Base-by-base conservation (phyloP, 1,140 invertebrate genomes). In the Polypedilum pembai region DNA sequence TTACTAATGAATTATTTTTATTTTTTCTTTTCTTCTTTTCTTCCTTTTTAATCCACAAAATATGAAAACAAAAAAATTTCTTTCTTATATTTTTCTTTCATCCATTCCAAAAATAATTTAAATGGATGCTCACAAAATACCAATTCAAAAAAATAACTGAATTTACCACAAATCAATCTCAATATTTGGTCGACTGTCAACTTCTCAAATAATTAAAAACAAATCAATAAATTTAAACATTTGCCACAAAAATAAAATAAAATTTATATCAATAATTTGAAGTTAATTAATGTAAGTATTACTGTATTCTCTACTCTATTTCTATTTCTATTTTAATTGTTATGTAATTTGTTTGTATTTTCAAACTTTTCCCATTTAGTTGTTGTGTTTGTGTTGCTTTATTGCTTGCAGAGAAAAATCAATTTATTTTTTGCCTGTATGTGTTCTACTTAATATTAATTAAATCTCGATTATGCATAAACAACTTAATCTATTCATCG, bases 261-360 rank as follows among this genome's bases (percentile, higher is more conserved):
- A 69, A 69, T 20, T 21, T 69, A 69, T 69, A 69, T 69, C 65
- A 69, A 69, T 69, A 69, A 69, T 69, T 69, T 69, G 17, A 74
- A 74, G 74, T 41, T 74, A 65, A 40, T 74, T 33, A 74, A 74
- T 74, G 74, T 74, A 74, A 74, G 74, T 74, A 74, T 74, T 74
- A 73, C 45, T 33, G 24, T 33, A n/a, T n/a, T n/a, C 7, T 56
- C n/a, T 56, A 17, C n/a, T 56, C 45, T 56, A n/a, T n/a, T 17
- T 56, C 45, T 56, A 56, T 17, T 3, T 56, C n/a, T n/a, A n/a
- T 12, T 56, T 12, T 56, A 56, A 56, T n/a, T n/a, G n/a, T n/a
- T n/a, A n/a, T 45, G 41, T 12, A n/a, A n/a, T 4, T 56, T 56
- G 10, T 56, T 33, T 56, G 45, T 56, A 12, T 56, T 56, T 12